Evolutionary conservation across 1,140 invertebrate species (phyloP).

Genomic region (Drosophila oshimai): DNA sequence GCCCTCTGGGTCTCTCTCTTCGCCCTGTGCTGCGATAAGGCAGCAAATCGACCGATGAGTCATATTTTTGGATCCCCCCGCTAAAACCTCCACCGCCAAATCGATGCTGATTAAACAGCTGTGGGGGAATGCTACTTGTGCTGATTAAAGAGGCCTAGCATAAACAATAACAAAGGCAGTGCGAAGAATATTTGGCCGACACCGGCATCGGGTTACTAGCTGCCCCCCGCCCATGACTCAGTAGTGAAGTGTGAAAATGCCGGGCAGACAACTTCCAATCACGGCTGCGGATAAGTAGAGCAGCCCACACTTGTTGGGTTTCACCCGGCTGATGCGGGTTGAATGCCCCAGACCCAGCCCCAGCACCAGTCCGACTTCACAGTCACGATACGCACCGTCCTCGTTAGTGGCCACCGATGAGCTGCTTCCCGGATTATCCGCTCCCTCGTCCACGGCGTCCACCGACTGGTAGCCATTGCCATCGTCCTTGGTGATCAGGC

Average conservation of each 20-base stretch:
- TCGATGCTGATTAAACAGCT: slow-evolving; percentile 47
- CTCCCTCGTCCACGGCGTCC: slow-evolving; percentile 45
- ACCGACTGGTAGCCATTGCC: slow-evolving; percentile 54
- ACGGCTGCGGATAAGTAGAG: slow-evolving; percentile 52
- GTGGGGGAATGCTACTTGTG: slow-evolving; percentile 20
- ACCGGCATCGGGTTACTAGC: slow-evolving; percentile 48
- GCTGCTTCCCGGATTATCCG: slow-evolving; percentile 59
- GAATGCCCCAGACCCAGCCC: slow-evolving; percentile 25
- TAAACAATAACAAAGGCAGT: slow-evolving; percentile 49
- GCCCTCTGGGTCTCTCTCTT: not conserved
- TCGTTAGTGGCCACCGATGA: slow-evolving; percentile 49
- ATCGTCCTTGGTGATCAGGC: slow-evolving; percentile 63
- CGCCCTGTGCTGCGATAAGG: slow-evolving; percentile 15
- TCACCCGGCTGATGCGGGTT: slow-evolving; percentile 44
- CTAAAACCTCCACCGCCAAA: not conserved
- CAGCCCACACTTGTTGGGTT: slow-evolving; percentile 74
- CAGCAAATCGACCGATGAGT: slow-evolving; percentile 17
- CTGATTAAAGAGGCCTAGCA: slow-evolving; percentile 39
- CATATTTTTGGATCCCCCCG: not conserved
- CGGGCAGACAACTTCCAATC: slow-evolving; percentile 57
- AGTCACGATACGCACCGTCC: slow-evolving; percentile 55
- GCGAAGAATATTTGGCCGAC: slow-evolving; percentile 10
- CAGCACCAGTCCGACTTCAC: not conserved
- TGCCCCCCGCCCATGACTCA: slow-evolving; percentile 46
- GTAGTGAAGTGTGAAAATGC: slow-evolving; percentile 65